Evolutionary conservation across 2,797 vertebrate genomes (phyloP).

Genomic region (Peromyscus eremicus): DNA sequence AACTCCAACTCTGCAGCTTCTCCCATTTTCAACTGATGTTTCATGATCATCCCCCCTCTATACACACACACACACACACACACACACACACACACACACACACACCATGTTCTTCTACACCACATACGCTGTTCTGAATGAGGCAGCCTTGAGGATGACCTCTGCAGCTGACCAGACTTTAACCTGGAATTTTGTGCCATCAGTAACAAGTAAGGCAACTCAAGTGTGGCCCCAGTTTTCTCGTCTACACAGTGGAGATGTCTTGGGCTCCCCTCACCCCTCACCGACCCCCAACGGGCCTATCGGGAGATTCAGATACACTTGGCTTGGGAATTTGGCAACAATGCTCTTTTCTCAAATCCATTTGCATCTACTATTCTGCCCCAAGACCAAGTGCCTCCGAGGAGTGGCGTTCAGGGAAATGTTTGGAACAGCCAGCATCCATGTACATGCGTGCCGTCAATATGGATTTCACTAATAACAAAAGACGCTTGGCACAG

Average conservation of each 20-base stretch:
- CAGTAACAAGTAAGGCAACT: background rate
- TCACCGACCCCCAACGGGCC: background rate
- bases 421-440: background rate
- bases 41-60: background rate
- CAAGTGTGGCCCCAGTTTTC: background rate
- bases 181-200: background rate
- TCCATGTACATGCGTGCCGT: background rate
- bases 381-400: background rate
- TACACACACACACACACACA: too few species aligned
- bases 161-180: background rate
- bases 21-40: background rate
- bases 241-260: background rate
- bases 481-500: constrained; percentile 20
- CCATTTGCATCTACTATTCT: background rate
- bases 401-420: background rate
- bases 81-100: background rate
- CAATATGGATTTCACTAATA: constrained; percentile 34
- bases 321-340: background rate
- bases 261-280: background rate
- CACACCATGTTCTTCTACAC: background rate
- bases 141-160: background rate
- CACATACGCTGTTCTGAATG: background rate
- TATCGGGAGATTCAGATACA: background rate
- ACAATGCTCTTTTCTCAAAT: background rate
- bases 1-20: background rate